Conservation (phyloP, 2,888 invertebrate genomes). For the Thecophora atra region DNA sequence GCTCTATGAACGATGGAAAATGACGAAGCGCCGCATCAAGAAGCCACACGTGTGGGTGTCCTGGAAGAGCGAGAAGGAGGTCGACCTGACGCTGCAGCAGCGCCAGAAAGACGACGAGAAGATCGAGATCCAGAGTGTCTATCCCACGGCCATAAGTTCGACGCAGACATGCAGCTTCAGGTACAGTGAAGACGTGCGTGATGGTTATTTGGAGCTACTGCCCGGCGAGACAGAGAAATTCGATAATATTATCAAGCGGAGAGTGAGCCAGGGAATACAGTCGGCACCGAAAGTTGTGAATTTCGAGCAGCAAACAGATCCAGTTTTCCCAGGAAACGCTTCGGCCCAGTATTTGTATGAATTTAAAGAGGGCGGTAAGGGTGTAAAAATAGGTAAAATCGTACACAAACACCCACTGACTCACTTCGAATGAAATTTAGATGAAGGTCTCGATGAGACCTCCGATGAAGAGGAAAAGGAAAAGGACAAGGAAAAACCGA, state of each 20-base stretch:
- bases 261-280: conserved; percentile 71
- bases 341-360: conserved; percentile 75
- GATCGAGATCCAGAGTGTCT: conserved; percentile 74
- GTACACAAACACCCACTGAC: background rate
- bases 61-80: conserved; percentile 74
- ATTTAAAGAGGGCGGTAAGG: conserved; percentile 57
- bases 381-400: background rate
- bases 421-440: conserved; percentile 48
- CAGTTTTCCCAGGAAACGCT: conserved; percentile 74
- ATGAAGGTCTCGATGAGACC: conserved; percentile 54
- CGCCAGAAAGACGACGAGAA: conserved; percentile 70
- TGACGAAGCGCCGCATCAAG: conserved; percentile 71
- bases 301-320: conserved; percentile 73
- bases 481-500: conserved; percentile 46
- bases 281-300: conserved; percentile 67
- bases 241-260: conserved; percentile 69
- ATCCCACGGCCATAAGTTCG: conserved; percentile 67
- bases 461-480: conserved; percentile 59
- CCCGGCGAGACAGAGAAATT: conserved; percentile 68
- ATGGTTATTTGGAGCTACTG: conserved; percentile 76
- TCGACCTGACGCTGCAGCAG: conserved; percentile 69
- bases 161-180: conserved; percentile 68
- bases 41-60: conserved; percentile 70
- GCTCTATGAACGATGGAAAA: conserved; percentile 63
- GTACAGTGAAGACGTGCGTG: conserved; percentile 70